Conservation (phyloP, 2,797 vertebrate species). For the Pristis pectinata region DNA sequence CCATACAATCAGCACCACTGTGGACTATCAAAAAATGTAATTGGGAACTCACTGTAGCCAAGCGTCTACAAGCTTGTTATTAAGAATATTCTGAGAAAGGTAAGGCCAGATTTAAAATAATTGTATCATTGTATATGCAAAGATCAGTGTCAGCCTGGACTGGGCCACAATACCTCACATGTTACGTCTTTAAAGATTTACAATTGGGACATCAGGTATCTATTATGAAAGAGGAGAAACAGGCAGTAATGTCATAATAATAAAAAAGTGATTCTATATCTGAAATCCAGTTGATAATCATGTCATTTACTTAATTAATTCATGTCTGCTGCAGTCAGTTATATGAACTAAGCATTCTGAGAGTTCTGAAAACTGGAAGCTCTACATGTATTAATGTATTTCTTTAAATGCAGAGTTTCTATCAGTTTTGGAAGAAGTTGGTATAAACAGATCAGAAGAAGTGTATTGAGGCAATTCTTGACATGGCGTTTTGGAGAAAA, state of each 20-base stretch:
- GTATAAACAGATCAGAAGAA: too few species aligned
- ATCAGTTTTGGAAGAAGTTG: too few species aligned
- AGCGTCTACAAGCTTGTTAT: not conserved
- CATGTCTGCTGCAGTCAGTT: not conserved
- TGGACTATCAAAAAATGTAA: not conserved
- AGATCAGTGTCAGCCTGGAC: not conserved
- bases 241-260: not conserved
- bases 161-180: not conserved
- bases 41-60: not conserved
- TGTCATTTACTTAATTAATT: too few species aligned
- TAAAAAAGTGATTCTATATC: not conserved
- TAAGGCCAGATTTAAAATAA: not conserved
- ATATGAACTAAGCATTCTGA: not conserved
- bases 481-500: not conserved
- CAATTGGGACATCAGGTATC: not conserved
- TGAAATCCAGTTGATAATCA: too few species aligned
- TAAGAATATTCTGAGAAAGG: not conserved
- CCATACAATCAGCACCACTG: not conserved
- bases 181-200: not conserved
- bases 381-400: not conserved
- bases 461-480: not conserved
- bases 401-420: too few species aligned
- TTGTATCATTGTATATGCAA: not conserved
- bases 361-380: not conserved
- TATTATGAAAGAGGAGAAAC: not conserved